Evolutionary conservation across 2,888 invertebrate genomes (phyloP), one percentile per base, ranked within the genome.

Genomic region (Meganola albula): DNA sequence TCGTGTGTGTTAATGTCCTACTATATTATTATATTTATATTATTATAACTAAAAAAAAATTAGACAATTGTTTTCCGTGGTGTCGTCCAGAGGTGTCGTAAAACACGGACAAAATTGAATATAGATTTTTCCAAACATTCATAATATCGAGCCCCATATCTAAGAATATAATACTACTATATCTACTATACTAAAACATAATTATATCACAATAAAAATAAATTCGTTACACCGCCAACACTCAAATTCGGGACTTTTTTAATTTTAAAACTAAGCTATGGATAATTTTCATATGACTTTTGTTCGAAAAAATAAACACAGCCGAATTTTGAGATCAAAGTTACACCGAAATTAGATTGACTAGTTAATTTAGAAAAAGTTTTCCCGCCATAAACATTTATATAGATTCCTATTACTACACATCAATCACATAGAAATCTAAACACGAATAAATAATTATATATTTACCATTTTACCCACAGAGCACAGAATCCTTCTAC

Each of bases 271-370:
- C 6, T 27, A 28, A 18, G 23, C 32, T 34, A 26, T 41, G 51
- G 44, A 53, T 52, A 58, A 46, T 39, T 32, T 37, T 22, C 32
- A 41, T 28, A n/a, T 7, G 3, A 16, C n/a, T 27, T 36, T 29
- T 9, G 45, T 37, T 48, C 16, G 6, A 16, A 16, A 48, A 58
- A 60, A 48, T 64, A 70, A 56, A 76, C 82, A 82, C 82, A 83
- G 82, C 82, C 82, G 45, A 65, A 65, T 61, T 71, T 53, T 57
- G 79, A 80, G 79, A 82, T 78, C 77, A 65, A 68, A 43, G 36
- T 42, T 46, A 52, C 53, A 53, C 36, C 56, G 37, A 55, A 58
- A 58, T 38, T 53, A 43, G 44, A 46, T 48, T 68, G 68, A 71
- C 65, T 69, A 70, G 68, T 52, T 45, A 55, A 39, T 36, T 20